Percentiles rank a stretch among this genome's conserved stretches.
Evolutionary conservation across 2,888 invertebrate genomes (phyloP).

Genomic region (Catocala fraxini): DNA sequence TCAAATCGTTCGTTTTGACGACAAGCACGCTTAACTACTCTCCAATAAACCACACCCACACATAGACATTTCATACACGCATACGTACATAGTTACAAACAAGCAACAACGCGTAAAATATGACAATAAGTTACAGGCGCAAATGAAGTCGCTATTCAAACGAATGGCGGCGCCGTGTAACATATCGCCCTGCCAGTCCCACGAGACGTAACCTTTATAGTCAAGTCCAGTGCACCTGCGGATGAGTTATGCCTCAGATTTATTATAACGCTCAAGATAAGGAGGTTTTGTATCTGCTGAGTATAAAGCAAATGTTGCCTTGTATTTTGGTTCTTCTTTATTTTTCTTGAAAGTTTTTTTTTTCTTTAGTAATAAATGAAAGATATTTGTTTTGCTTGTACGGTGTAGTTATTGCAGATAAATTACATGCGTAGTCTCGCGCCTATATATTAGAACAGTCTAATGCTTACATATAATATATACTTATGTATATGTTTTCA

Average conservation of each 20-base stretch:
- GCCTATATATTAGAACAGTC: too few relatives aligned
- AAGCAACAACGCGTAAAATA: neutral
- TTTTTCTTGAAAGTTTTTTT: slow-evolving; percentile 2
- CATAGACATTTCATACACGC: neutral
- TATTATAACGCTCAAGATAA: slow-evolving; percentile 48
- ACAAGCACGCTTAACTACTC: too few relatives aligned
- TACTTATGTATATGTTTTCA: too few relatives aligned
- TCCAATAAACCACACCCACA: too few relatives aligned
- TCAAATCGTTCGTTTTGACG: too few relatives aligned
- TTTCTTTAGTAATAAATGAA: slow-evolving; percentile 1
- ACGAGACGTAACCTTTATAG: slow-evolving; percentile 47
- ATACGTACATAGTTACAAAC: neutral
- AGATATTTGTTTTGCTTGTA: neutral
- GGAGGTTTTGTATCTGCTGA: slow-evolving; percentile 44
- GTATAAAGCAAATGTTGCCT: slow-evolving; percentile 34
- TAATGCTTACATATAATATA: too few relatives aligned
- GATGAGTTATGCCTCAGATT: slow-evolving; percentile 49
- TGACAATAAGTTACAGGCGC: slow-evolving; percentile 6
- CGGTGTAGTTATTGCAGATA: too few relatives aligned
- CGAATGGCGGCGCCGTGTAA: slow-evolving; percentile 32
- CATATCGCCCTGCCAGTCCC: slow-evolving; percentile 45
- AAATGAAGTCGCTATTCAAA: slow-evolving; percentile 42
- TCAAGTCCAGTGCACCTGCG: slow-evolving; percentile 52
- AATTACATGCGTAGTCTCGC: too few relatives aligned
- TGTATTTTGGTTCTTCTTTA: slow-evolving; percentile 35